These are phyloP conservation scores for Sclerurus mexicanus DNA, from an alignment of 2,113 vertebrate genomes.

Conservation along the genomic window DNA sequence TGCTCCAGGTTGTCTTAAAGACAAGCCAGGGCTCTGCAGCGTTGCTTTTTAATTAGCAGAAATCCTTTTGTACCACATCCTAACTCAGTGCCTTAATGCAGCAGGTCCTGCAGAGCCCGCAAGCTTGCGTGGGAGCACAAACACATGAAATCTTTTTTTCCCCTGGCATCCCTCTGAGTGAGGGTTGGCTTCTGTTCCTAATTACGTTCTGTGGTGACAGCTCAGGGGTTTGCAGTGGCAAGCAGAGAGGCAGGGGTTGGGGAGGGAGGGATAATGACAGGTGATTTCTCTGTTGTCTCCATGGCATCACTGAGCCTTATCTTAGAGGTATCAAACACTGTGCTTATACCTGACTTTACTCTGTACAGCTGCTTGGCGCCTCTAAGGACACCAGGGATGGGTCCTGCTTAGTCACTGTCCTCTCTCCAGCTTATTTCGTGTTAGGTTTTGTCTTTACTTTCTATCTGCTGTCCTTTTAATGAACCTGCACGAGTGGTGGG, in stretches of 20 bases:
- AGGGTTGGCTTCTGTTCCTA: background rate
- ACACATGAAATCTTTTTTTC: background rate
- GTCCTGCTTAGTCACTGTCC: background rate
- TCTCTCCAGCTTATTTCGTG: background rate
- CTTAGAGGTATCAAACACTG: background rate
- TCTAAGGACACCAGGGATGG: background rate
- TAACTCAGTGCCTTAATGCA: background rate
- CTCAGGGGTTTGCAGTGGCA: background rate
- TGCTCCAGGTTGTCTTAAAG: background rate
- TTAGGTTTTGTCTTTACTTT: background rate
- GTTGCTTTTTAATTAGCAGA: background rate
- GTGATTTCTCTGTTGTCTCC: constrained; percentile 40
- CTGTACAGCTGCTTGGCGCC: background rate
- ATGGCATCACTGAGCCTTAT: constrained; percentile 25
- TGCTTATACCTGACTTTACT: background rate
- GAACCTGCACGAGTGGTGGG: background rate
- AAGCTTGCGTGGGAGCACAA: background rate
- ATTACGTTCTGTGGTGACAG: constrained; percentile 16
- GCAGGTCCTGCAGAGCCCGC: background rate
- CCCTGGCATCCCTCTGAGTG: background rate
- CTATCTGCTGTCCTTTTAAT: background rate
- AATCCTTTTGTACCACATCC: background rate
- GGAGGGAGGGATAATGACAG: background rate
- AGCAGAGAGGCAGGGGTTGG: background rate
- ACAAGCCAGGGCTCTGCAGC: background rate